Evolutionary conservation across 2,797 vertebrate genomes (phyloP), one percentile per base, ranked within the genome.

Genomic region (Kryptopterus vitreolus): DNA sequence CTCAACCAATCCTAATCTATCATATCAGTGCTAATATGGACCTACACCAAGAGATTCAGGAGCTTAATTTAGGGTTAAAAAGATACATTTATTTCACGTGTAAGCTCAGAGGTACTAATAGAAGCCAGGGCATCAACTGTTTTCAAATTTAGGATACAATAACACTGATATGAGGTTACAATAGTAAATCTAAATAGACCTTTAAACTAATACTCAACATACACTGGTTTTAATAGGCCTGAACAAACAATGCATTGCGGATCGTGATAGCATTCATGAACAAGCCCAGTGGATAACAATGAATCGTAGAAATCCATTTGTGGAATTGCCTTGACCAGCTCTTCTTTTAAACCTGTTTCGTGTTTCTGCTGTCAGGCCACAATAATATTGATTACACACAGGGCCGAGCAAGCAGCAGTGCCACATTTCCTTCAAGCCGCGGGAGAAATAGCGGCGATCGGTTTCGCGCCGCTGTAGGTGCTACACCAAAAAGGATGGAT

Each of bases 361-460:
- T 46, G 15, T 22, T 43, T 9, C 24, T 74, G 58, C 22, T 29
- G 35, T 7, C 38, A 9, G 9, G 4, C n/a, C 10, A 10, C 72
- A 71, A 26, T 62, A 48, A 48, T 65, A 53, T 18, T 66, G 33
- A 66, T 74, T 57, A 74, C 26, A 57, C 52, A 52, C 43, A 48
- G 31, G 15, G 10, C 24, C n/a, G 24, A 57, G 16, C 65, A 80
- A 29, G 55, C 53, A 66, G 20, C 18, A 18, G 53, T 50, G 29
- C 15, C 16, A 33, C 10, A 10, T 81, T 59, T 71, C 57, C 58
- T 29, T 70, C 38, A 20, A 43, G 20, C 61, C 63, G 29, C 43
- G 29, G 53, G 12, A 38, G 65, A n/a, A n/a, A n/a, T n/a, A n/a
- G n/a, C n/a, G n/a, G n/a, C n/a, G n/a, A n/a, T n/a, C n/a, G n/a